Evolutionary conservation across 2,113 vertebrate genomes (phyloP).

Genomic region (Actenoides hombroni): DNA sequence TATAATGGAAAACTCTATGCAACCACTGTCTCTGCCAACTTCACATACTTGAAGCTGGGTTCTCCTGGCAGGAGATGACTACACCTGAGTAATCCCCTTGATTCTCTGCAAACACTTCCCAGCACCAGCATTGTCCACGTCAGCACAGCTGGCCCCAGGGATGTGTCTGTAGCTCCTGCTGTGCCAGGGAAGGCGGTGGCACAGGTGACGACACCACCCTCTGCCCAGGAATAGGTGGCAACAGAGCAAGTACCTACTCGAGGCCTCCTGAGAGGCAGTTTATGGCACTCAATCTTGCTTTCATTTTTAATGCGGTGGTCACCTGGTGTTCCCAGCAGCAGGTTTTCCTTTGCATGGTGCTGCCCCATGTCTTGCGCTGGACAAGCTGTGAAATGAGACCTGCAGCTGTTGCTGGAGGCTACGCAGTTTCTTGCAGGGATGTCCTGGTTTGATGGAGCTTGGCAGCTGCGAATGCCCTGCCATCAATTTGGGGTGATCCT

Average conservation of each 20-base stretch:
- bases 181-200: background rate
- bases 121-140: fast-evolving
- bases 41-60: background rate
- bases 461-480: fast-evolving
- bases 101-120: background rate
- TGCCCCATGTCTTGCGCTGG: fast-evolving
- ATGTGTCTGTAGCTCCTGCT: fast-evolving
- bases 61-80: background rate
- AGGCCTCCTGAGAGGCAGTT: background rate
- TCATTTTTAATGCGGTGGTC: fast-evolving
- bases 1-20: background rate
- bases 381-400: background rate
- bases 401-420: background rate
- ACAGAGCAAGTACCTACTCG: background rate
- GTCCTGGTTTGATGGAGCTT: fast-evolving
- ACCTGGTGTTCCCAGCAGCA: background rate
- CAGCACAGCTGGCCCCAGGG: fast-evolving
- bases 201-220: background rate
- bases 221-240: background rate
- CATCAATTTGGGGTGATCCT: background rate
- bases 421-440: background rate
- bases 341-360: background rate
- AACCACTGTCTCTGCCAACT: background rate
- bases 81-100: background rate
- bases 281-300: background rate